phyloP scores from a whole-genome alignment of 2,113 vertebrate genomes.

The Tetrax tetrax region DNA sequence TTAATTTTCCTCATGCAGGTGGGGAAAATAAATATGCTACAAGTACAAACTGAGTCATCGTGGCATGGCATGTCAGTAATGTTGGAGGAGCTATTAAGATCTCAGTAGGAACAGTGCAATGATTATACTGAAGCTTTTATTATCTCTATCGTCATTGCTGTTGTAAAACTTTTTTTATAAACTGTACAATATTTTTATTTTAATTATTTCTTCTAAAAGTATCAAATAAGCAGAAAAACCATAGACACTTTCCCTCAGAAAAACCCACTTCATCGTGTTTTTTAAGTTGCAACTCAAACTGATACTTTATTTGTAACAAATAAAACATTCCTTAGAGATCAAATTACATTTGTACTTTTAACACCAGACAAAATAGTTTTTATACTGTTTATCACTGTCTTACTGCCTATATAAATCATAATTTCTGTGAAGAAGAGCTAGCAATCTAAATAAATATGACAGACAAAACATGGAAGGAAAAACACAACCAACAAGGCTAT shows the following conservation, averaged over 20 bases:
- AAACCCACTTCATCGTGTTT: neutral
- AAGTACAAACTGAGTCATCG: neutral
- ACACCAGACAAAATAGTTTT: neutral
- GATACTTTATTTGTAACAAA: neutral
- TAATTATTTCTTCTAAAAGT: neutral
- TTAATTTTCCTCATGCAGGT: neutral
- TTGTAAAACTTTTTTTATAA: neutral
- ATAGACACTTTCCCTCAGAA: fast-evolving
- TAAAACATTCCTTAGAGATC: neutral
- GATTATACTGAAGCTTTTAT: neutral
- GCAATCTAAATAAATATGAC: neutral
- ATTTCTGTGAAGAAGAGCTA: neutral
- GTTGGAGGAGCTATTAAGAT: neutral
- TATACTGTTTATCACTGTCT: neutral
- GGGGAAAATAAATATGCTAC: neutral
- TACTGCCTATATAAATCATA: neutral
- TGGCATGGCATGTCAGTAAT: neutral
- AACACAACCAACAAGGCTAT: neutral
- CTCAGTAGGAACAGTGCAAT: neutral
- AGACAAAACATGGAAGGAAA: neutral
- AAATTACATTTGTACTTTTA: neutral
- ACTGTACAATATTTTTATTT: neutral
- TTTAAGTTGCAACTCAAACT: neutral
- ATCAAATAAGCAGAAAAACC: neutral
- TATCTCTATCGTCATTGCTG: neutral